These are phyloP conservation scores for Zalophus californianus DNA, from an alignment of 2,797 vertebrate species.

Conservation along the genomic window DNA sequence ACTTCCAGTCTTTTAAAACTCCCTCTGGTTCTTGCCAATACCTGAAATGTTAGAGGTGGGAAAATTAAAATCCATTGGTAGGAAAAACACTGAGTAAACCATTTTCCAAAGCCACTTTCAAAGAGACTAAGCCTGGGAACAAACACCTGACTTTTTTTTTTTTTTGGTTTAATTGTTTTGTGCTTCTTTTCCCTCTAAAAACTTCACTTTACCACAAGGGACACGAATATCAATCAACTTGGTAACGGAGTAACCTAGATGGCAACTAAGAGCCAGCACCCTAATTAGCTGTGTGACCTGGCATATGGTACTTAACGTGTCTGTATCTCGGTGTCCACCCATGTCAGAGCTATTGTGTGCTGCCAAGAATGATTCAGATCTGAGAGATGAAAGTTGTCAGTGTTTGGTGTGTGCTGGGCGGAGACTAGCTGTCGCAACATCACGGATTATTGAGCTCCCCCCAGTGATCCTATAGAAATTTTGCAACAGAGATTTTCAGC, in stretches of 20 bases:
- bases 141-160: background rate
- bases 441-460: background rate
- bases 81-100: background rate
- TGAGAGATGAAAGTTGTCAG: background rate
- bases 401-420: background rate
- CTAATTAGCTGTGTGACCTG: background rate
- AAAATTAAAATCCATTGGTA: background rate
- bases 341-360: background rate
- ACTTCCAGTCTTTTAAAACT: background rate
- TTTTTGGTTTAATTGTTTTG: background rate
- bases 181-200: conserved; percentile 36
- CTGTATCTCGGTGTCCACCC: background rate
- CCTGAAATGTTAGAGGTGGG: background rate
- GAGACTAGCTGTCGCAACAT: background rate
- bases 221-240: background rate
- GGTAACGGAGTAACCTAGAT: background rate
- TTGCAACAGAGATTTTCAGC: background rate
- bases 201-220: background rate
- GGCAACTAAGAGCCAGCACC: background rate
- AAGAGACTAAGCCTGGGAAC: background rate
- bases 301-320: background rate
- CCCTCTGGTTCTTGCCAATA: background rate
- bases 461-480: background rate
- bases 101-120: background rate
- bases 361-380: background rate